phyloP scores from a whole-genome alignment of 2,797 vertebrate genomes.

The Siniperca obscura region DNA sequence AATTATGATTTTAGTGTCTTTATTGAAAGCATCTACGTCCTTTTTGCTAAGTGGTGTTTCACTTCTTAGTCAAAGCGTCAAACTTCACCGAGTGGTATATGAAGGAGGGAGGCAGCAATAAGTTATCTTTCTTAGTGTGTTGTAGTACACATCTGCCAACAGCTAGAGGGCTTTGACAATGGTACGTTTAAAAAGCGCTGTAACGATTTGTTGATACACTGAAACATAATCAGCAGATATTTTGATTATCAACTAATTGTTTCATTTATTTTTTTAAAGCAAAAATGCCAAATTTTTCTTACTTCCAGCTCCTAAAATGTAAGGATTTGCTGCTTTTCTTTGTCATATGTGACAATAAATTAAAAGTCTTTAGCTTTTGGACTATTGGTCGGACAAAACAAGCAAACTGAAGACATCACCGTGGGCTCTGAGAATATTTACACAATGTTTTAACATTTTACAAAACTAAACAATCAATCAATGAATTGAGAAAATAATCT shows the following conservation, averaged over 20 bases:
- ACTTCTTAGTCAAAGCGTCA: not conserved
- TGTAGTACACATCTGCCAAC: not conserved
- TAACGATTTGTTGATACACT: not conserved
- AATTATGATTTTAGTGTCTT: not conserved
- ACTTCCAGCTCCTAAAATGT: not conserved
- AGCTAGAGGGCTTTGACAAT: not conserved
- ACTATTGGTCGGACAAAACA: not conserved
- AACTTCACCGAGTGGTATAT: too few relatives aligned
- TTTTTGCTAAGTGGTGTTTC: not conserved
- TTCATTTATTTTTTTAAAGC: not conserved
- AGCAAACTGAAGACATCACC: not conserved
- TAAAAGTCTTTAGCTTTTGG: not conserved
- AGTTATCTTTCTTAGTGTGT: not conserved
- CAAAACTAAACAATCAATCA: not conserved
- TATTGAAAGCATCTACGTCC: not conserved
- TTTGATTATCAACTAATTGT: not conserved
- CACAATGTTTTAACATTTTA: not conserved
- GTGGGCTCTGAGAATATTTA: too few relatives aligned
- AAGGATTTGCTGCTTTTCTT: not conserved
- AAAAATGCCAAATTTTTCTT: not conserved
- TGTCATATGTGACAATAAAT: not conserved
- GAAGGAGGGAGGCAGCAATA: not conserved
- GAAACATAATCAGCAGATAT: not conserved
- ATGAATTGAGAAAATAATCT: not conserved
- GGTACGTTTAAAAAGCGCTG: not conserved